Evolutionary conservation across 2,888 invertebrate species (phyloP).

Genomic region (Plagiodera versicolora): DNA sequence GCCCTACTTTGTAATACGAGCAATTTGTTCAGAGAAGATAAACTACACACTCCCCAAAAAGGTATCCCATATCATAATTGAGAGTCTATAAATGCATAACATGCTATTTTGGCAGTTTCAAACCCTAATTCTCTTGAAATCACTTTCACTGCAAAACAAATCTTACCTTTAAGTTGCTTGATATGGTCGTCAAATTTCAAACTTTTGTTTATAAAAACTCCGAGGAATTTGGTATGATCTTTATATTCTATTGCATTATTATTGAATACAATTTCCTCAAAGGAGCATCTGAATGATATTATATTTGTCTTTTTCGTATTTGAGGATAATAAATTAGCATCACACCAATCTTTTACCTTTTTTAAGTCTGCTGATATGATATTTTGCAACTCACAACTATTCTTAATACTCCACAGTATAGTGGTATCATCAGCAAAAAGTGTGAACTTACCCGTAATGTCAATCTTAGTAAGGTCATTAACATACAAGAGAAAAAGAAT

Average conservation of each 20-base stretch:
- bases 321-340: background rate
- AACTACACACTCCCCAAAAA: background rate
- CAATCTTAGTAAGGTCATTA: too few species aligned
- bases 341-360: background rate
- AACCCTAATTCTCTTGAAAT: constrained; percentile 2
- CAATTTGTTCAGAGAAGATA: background rate
- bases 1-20: background rate
- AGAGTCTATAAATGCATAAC: background rate
- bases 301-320: background rate
- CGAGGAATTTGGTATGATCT: background rate
- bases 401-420: too few species aligned
- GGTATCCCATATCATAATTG: background rate
- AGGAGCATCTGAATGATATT: background rate
- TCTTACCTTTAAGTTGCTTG: background rate
- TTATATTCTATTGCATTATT: background rate
- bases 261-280: background rate
- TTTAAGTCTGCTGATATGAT: background rate
- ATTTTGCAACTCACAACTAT: background rate
- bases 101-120: background rate
- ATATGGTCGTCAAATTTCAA: background rate
- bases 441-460: too few species aligned
- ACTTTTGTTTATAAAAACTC: background rate
- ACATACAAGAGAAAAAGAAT: too few species aligned
- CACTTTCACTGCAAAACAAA: constrained; percentile 9
- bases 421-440: too few species aligned